phyloP scores from a whole-genome alignment of 2,797 vertebrate species.

The Pseudomugil gertrudae region DNA sequence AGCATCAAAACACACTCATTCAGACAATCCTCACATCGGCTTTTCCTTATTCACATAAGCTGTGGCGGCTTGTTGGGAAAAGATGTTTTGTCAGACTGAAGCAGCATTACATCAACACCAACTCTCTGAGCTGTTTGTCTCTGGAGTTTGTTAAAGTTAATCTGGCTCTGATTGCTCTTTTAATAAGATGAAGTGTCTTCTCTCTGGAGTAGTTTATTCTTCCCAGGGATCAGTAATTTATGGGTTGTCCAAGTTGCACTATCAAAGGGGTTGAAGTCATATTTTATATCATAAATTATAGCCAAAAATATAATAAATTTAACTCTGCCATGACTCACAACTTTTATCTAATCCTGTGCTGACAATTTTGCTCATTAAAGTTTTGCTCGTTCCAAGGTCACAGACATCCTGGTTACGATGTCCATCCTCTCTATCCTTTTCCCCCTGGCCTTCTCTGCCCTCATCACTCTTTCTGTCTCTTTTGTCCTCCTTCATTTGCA shows the following conservation, averaged over 20 bases:
- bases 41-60: slow-evolving; percentile 15
- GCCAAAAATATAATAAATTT: slow-evolving; percentile 73
- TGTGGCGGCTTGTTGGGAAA: slow-evolving; percentile 7
- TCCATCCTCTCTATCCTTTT: slow-evolving; percentile 12
- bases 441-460: slow-evolving; percentile 3
- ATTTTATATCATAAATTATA: no score
- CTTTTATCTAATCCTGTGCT: slow-evolving; percentile 40
- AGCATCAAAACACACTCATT: slow-evolving; percentile 46
- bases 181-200: slow-evolving; percentile 49
- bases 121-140: slow-evolving; percentile 40
- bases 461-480: slow-evolving; percentile 28
- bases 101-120: slow-evolving; percentile 21
- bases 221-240: slow-evolving; percentile 48
- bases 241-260: slow-evolving; percentile 43
- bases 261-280: slow-evolving; percentile 63
- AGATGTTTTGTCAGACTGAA: slow-evolving; percentile 15
- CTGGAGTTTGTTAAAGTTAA: slow-evolving; percentile 59
- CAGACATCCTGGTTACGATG: slow-evolving; percentile 43
- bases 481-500: slow-evolving; percentile 55
- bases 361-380: slow-evolving; percentile 52
- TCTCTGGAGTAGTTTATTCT: slow-evolving; percentile 44
- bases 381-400: slow-evolving; percentile 68
- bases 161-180: slow-evolving; percentile 52
- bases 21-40: slow-evolving; percentile 44
- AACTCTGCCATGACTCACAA: slow-evolving; percentile 51